Conservation (phyloP, 2,888 invertebrate genomes). For the Helicoverpa assulta region DNA sequence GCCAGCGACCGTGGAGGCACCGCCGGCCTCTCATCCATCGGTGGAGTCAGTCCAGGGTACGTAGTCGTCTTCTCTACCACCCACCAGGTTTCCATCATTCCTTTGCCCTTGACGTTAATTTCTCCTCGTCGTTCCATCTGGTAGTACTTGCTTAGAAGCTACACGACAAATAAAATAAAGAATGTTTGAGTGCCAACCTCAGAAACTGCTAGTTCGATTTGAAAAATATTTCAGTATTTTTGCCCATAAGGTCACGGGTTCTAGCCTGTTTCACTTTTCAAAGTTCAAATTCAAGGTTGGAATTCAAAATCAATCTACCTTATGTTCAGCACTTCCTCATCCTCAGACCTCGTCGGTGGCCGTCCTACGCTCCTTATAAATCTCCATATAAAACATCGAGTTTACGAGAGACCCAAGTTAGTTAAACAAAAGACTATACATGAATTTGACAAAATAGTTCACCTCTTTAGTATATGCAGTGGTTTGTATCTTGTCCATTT, state of each 20-base stretch:
- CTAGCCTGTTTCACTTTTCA: no score
- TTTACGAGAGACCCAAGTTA: no score
- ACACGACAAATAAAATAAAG: conserved; percentile 27
- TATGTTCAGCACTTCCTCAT: no score
- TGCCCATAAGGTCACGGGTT: no score
- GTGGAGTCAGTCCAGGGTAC: background rate
- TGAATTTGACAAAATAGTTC: conserved; percentile 8
- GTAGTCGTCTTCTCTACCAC: conserved; percentile 85
- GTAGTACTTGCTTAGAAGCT: conserved; percentile 95
- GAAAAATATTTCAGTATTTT: no score
- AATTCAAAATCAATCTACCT: no score
- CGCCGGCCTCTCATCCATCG: conserved; percentile 74
- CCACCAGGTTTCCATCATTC: conserved; percentile 98
- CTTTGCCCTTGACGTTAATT: conserved; percentile 98
- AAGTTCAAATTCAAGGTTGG: no score
- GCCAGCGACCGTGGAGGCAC: conserved; percentile 93
- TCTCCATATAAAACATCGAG: no score
- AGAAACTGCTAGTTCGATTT: no score
- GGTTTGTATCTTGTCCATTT: conserved; percentile 97
- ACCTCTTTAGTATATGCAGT: conserved; percentile 95
- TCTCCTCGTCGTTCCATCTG: conserved; percentile 94
- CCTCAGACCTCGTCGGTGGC: no score
- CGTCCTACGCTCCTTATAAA: no score
- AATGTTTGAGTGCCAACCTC: no score
- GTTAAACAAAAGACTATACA: background rate